Percentiles rank a stretch among this genome's conserved stretches.
Evolutionary conservation across 1,140 invertebrate species (phyloP).

Genomic region (Drosophila erecta): DNA sequence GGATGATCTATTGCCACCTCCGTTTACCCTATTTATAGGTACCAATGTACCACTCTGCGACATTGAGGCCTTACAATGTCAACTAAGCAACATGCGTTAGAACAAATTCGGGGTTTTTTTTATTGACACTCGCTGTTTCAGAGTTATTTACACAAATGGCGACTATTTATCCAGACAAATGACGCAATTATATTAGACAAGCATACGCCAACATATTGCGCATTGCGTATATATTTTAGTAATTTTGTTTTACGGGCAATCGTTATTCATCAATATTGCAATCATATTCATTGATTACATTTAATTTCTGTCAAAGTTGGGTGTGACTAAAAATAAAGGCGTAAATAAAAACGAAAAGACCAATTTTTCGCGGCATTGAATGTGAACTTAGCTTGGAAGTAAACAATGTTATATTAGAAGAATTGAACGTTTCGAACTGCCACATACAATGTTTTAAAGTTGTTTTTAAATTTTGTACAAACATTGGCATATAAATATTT

Average conservation of each 20-base stretch:
- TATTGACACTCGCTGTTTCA: not conserved
- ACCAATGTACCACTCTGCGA: constrained; percentile 14
- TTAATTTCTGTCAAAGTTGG: constrained; percentile 5
- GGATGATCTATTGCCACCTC: not conserved
- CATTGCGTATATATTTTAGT: not conserved
- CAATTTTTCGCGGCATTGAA: constrained; percentile 7
- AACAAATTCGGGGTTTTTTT: not conserved
- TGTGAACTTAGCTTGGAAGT: constrained; percentile 11
- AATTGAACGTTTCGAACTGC: not conserved
- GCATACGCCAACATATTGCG: not conserved
- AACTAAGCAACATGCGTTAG: constrained; percentile 8
- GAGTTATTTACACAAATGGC: constrained; percentile 25
- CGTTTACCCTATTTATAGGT: constrained; percentile 25
- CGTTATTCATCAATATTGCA: constrained; percentile 22
- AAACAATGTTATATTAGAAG: not conserved
- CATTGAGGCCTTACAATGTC: constrained; percentile 16
- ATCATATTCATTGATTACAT: constrained; percentile 14
- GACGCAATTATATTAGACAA: not conserved
- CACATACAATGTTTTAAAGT: constrained; percentile 12
- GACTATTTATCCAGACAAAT: constrained; percentile 6
- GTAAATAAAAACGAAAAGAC: not conserved
- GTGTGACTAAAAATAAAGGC: not conserved
- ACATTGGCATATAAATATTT: not conserved
- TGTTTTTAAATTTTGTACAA: not conserved
- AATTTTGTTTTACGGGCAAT: constrained; percentile 3